phyloP scores from a whole-genome alignment of 2,888 invertebrate species.

The Folsomia manolachei region DNA sequence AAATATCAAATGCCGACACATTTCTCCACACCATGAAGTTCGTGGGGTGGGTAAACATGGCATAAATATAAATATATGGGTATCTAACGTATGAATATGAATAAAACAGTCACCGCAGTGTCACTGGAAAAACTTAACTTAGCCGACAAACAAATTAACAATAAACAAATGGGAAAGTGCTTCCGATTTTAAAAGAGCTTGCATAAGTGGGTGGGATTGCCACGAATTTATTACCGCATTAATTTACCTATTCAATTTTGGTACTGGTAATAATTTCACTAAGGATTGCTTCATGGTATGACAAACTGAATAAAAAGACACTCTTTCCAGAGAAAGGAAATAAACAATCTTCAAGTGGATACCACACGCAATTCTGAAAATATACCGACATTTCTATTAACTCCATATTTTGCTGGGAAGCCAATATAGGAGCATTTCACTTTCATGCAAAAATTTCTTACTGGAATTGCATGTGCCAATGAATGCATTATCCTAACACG shows the following conservation, averaged over 20 bases:
- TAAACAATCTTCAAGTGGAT: background rate
- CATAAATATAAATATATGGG: background rate
- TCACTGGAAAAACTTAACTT: background rate
- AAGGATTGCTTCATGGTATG: too few species aligned
- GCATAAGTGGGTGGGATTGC: background rate
- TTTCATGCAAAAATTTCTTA: background rate
- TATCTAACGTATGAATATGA: background rate
- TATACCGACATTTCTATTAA: background rate
- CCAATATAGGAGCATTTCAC: too few species aligned
- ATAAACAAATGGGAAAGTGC: background rate
- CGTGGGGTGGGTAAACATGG: background rate
- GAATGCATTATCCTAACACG: background rate
- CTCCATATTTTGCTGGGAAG: background rate
- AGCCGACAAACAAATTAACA: background rate
- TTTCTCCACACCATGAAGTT: background rate
- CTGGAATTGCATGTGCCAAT: background rate
- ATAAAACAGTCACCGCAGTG: background rate
- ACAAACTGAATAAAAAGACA: too few species aligned
- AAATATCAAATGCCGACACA: slow-evolving; percentile 6
- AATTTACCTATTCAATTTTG: too few species aligned
- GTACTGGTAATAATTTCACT: too few species aligned
- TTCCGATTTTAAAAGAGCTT: background rate
- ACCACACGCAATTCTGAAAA: background rate
- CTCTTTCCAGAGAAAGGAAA: background rate
- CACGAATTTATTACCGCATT: background rate